phyloP scores from a whole-genome alignment of 1,140 invertebrate genomes.

The Diploscapter pachys region DNA sequence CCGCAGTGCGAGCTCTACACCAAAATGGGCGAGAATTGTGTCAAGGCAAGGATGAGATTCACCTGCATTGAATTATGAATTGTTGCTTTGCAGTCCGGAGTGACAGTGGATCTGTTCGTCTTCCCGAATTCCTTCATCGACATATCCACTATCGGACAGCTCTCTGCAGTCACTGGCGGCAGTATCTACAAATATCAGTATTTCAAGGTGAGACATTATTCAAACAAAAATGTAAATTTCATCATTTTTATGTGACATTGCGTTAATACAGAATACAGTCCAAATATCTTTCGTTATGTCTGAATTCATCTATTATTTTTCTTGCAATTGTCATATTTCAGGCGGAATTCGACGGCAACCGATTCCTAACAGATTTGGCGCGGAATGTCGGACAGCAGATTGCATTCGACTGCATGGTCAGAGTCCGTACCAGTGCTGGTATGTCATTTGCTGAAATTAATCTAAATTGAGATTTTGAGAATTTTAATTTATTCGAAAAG shows the following conservation, averaged over 20 bases:
- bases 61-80: neutral
- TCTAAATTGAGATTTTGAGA: too few relatives aligned
- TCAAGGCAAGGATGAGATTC: slow-evolving; percentile 62
- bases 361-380: slow-evolving; percentile 80
- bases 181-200: slow-evolving; percentile 94
- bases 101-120: slow-evolving; percentile 84
- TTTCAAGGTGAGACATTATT: slow-evolving; percentile 70
- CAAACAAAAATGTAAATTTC: too few relatives aligned
- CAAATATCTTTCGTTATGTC: too few relatives aligned
- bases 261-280: too few relatives aligned
- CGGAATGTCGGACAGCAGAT: slow-evolving; percentile 74
- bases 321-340: slow-evolving; percentile 57
- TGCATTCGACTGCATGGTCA: slow-evolving; percentile 90
- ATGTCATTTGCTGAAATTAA: neutral
- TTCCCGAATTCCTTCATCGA: slow-evolving; percentile 94
- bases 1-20: slow-evolving; percentile 86
- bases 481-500: slow-evolving; percentile 1
- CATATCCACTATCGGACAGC: slow-evolving; percentile 85
- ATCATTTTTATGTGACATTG: too few relatives aligned
- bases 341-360: slow-evolving; percentile 83
- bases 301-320: too few relatives aligned
- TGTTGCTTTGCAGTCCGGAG: slow-evolving; percentile 67
- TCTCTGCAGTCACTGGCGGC: slow-evolving; percentile 85
- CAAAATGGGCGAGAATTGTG: slow-evolving; percentile 85
- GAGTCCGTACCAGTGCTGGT: slow-evolving; percentile 68